phyloP scores from a whole-genome alignment of 2,113 vertebrate species.

The Neotoma lepida region DNA sequence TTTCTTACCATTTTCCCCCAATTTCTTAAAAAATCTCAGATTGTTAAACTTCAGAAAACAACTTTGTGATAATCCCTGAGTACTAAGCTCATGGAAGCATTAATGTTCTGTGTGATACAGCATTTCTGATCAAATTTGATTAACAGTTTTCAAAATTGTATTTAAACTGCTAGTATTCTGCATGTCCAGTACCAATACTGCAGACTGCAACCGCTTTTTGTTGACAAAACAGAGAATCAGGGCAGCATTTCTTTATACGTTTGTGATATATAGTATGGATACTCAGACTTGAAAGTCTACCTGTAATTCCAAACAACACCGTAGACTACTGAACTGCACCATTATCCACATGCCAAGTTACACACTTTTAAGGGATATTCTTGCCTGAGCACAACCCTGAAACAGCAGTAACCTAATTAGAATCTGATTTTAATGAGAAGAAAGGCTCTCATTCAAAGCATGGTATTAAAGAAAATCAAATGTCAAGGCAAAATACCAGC shows the following conservation, averaged over 20 bases:
- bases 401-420: conserved; percentile 3
- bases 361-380: background rate
- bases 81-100: background rate
- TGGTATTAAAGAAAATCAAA: background rate
- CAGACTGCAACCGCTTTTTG: background rate
- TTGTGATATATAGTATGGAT: background rate
- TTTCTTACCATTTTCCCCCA: background rate
- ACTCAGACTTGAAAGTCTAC: background rate
- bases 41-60: background rate
- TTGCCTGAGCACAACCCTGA: background rate
- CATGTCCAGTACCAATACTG: background rate
- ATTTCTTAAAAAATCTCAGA: background rate
- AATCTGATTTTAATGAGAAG: background rate
- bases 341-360: background rate
- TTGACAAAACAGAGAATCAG: background rate
- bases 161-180: background rate
- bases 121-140: background rate
- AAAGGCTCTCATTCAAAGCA: background rate
- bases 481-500: background rate
- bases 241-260: background rate
- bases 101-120: background rate
- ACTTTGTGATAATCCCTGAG: too few species aligned
- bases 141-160: background rate
- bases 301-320: background rate
- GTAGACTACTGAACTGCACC: background rate